Evolutionary conservation across 2,113 vertebrate genomes (phyloP).

Genomic region (Malurus elegans): DNA sequence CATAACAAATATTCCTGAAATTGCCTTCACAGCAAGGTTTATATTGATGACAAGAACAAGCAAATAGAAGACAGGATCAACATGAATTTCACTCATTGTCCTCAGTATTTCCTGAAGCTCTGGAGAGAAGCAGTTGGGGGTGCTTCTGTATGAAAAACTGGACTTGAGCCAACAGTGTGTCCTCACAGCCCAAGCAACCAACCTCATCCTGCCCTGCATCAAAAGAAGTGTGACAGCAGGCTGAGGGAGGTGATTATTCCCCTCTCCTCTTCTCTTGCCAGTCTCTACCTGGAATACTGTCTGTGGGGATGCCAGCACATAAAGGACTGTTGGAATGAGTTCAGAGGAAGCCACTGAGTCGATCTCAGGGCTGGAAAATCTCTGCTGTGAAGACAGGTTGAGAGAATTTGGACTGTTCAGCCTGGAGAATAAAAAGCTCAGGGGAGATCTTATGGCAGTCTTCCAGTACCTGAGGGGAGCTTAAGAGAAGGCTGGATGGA

Average conservation of each 20-base stretch:
- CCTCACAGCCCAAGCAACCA: neutral
- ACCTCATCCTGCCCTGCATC: no score
- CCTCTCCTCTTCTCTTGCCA: neutral
- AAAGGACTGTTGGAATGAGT: neutral
- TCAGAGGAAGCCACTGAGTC: neutral
- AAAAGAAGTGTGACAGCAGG: neutral
- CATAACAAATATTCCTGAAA: conserved; percentile 14
- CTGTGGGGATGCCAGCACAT: neutral
- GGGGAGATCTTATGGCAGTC: neutral
- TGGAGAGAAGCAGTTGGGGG: neutral
- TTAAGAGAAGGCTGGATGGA: neutral
- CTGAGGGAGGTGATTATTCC: neutral
- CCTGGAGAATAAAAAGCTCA: neutral
- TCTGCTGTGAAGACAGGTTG: neutral
- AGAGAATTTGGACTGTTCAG: neutral
- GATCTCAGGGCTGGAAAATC: neutral
- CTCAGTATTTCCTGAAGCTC: neutral
- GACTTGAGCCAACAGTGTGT: neutral
- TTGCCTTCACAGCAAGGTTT: neutral
- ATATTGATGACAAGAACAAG: neutral
- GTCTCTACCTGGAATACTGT: neutral
- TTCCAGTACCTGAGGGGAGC: neutral
- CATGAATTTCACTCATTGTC: neutral
- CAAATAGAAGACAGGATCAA: neutral
- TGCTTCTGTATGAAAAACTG: neutral